phyloP scores from a whole-genome alignment of 2,797 vertebrate genomes.

The Epinephelus awoara region DNA sequence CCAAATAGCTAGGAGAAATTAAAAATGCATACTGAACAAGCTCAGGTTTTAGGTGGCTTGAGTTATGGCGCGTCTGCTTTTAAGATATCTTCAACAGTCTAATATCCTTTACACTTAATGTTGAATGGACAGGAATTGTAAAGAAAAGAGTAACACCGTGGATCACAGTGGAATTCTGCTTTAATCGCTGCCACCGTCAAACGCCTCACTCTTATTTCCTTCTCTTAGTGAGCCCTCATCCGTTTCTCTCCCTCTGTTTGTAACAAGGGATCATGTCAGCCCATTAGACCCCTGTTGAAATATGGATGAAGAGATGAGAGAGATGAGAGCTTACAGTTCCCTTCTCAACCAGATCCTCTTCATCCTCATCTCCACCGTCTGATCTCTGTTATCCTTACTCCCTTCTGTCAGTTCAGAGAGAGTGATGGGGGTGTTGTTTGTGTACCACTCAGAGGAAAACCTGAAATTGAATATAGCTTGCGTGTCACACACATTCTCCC shows the following conservation, averaged over 20 bases:
- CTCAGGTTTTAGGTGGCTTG: too few relatives aligned
- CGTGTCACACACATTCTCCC: background rate
- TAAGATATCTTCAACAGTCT: background rate
- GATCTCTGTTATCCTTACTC: constrained; percentile 56
- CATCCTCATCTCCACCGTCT: constrained; percentile 59
- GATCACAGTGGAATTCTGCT: constrained; percentile 11
- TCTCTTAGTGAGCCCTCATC: constrained; percentile 19
- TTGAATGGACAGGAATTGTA: background rate
- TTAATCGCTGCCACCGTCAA: background rate
- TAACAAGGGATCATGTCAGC: constrained; percentile 71
- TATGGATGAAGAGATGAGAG: constrained; percentile 79
- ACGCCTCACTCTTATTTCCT: constrained; percentile 17
- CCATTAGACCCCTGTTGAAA: constrained; percentile 79
- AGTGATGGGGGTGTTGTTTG: constrained; percentile 43
- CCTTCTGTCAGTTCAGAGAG: constrained; percentile 40
- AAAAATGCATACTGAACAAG: too few relatives aligned
- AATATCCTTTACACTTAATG: background rate
- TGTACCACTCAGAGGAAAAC: background rate
- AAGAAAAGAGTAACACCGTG: constrained; percentile 6
- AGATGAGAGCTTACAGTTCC: constrained; percentile 56
- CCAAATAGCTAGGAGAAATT: too few relatives aligned
- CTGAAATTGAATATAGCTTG: constrained; percentile 9
- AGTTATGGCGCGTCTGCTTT: background rate
- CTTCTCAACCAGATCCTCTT: constrained; percentile 57
- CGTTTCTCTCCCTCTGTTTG: constrained; percentile 51